Evolutionary conservation across 2,888 invertebrate genomes (phyloP), one percentile per base, ranked within the genome.

Genomic region (Drosophila atripex): DNA sequence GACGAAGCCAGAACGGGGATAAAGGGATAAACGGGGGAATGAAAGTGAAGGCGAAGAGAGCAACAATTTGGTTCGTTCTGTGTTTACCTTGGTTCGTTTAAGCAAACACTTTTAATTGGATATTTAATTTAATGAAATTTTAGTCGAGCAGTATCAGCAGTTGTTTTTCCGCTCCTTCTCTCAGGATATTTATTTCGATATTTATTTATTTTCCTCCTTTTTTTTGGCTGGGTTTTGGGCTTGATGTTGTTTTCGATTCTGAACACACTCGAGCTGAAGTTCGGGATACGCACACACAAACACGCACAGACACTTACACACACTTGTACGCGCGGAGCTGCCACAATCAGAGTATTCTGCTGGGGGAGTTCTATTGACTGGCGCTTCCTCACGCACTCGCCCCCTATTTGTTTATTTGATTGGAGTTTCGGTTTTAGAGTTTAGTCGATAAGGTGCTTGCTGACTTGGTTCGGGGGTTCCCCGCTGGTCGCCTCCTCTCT

Each of bases 201-300:
- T 43, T 35, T 39, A 43, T 54, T 30, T 30, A 58, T 47, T 69
- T 58, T 47, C 52, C 21, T 60, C 28, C 21, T 60, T 23, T 56
- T 53, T 38, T 43, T 35, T 43, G 30, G 18, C 32, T 9, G 45
- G 50, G 41, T 45, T 53, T 32, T 12, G 35, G 32, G 12, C n/a
- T n/a, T 35, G 12, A 35, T 35, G 56, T 61, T 60, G 56, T 46
- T 68, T 54, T 75, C 69, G 54, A 69, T 73, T 63, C 32, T 80
- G 80, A 77, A 76, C 76, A 78, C 83, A 73, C 65, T 77, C 59
- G 64, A 73, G 68, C 49, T 80, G 66, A 66, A 78, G 77, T 78
- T 70, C 49, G 45, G 50, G 45, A 50, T 38, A 69, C 57, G 52
- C 52, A 38, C 65, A 52, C 61, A 54, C 58, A 41, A 41, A 55